These are phyloP conservation scores for Ochropleura leucogaster DNA, from an alignment of 2,888 invertebrate genomes.

Conservation along the genomic window DNA sequence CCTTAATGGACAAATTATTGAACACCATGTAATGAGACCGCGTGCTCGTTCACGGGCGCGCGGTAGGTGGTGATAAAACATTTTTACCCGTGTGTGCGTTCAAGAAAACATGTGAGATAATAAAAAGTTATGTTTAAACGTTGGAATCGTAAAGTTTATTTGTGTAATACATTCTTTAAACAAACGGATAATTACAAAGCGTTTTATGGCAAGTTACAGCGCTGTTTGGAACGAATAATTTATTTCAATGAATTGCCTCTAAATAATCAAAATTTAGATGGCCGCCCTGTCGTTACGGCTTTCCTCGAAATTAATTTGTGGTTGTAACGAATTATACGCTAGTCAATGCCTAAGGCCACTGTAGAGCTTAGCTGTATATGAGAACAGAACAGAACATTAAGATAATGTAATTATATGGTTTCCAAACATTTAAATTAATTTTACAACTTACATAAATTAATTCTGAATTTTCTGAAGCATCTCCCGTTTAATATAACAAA, in stretches of 20 bases:
- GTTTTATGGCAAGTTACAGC: constrained; percentile 82
- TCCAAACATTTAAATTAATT: constrained; percentile 19
- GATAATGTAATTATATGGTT: constrained; percentile 9
- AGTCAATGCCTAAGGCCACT: constrained; percentile 24
- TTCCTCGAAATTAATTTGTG: constrained; percentile 49
- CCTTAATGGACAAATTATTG: constrained; percentile 81
- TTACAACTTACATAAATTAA: constrained; percentile 24
- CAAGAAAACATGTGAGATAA: constrained; percentile 88
- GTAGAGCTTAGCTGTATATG: neutral
- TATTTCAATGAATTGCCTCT: constrained; percentile 76
- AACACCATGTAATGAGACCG: constrained; percentile 76
- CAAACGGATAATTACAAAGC: constrained; percentile 87
- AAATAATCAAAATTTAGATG: constrained; percentile 76
- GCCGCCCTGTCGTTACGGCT: constrained; percentile 51
- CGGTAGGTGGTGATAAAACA: constrained; percentile 79
- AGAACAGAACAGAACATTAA: constrained; percentile 14
- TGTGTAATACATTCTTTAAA: constrained; percentile 88
- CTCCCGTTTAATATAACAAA: constrained; percentile 50
- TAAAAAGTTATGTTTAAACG: constrained; percentile 87
- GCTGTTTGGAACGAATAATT: constrained; percentile 79
- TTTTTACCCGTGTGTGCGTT: constrained; percentile 75
- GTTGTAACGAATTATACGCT: constrained; percentile 28
- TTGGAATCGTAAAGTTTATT: constrained; percentile 89
- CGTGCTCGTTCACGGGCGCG: constrained; percentile 69
- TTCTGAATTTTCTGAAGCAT: constrained; percentile 27